phyloP scores from a whole-genome alignment of 2,888 invertebrate genomes.

The Portevinia maculata region DNA sequence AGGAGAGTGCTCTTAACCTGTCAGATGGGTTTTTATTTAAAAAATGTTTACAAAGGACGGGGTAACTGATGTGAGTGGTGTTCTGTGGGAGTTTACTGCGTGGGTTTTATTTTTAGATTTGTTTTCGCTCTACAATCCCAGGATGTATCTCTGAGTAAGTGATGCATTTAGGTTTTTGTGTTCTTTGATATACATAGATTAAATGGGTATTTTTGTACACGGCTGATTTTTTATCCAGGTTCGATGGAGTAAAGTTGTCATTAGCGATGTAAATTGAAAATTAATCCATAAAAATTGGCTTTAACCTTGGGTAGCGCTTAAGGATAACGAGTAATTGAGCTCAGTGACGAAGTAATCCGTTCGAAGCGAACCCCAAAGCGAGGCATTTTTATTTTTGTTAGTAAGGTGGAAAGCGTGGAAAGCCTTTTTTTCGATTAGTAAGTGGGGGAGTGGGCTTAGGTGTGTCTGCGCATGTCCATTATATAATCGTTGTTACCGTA shows the following conservation, averaged over 20 bases:
- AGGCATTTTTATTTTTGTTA: too few species aligned
- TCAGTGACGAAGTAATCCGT: too few species aligned
- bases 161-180: constrained; percentile 10
- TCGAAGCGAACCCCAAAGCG: too few species aligned
- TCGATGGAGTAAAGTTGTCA: not conserved
- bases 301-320: not conserved
- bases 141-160: constrained; percentile 14
- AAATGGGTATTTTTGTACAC: constrained; percentile 5
- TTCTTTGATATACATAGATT: constrained; percentile 16
- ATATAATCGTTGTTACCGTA: too few species aligned
- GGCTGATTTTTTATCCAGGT: not conserved
- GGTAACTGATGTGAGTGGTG: constrained; percentile 26
- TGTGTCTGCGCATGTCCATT: too few species aligned
- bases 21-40: constrained; percentile 62
- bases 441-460: too few species aligned
- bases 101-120: constrained; percentile 45
- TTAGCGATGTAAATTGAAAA: not conserved
- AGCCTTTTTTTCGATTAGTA: too few species aligned
- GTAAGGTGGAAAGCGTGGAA: too few species aligned
- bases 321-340: not conserved
- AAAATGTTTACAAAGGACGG: constrained; percentile 56
- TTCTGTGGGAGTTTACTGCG: not conserved
- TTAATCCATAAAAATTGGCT: not conserved
- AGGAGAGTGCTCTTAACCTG: constrained; percentile 69
- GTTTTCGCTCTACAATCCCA: constrained; percentile 1